Conservation (phyloP, 2,888 invertebrate species). For the Agonum fuliginosum region DNA sequence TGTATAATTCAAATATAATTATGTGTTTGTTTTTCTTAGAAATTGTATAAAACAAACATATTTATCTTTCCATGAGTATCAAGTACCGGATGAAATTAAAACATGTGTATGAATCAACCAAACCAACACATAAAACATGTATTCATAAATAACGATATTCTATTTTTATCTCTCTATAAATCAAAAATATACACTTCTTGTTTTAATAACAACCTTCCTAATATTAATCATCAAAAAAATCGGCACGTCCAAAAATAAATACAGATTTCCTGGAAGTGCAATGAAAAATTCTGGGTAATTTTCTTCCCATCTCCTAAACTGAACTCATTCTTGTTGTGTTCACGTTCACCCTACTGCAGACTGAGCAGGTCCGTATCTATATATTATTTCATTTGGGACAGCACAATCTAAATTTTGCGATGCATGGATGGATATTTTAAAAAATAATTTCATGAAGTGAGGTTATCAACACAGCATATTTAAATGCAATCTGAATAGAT, state of each 20-base stretch:
- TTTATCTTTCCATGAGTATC: background rate
- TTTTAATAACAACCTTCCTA: background rate
- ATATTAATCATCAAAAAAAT: background rate
- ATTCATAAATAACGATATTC: conserved; percentile 5
- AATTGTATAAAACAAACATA: background rate
- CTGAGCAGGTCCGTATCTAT: too few relatives aligned
- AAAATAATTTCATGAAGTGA: too few relatives aligned
- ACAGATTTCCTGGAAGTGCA: background rate
- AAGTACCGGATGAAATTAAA: conserved; percentile 17
- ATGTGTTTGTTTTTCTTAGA: background rate
- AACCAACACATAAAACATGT: background rate
- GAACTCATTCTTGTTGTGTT: background rate
- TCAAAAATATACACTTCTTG: background rate
- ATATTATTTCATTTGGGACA: too few relatives aligned
- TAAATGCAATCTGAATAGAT: too few relatives aligned
- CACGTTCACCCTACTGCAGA: background rate
- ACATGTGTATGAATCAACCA: background rate
- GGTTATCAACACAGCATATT: too few relatives aligned
- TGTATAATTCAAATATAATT: background rate
- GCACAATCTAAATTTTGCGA: too few relatives aligned
- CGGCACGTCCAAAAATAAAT: conserved; percentile 2
- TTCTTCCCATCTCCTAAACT: background rate
- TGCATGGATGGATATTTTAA: too few relatives aligned
- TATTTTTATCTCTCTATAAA: background rate
- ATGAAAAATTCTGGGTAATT: conserved; percentile 6